Evolutionary conservation across 2,888 invertebrate species (phyloP).

Genomic region (Smittia aterrima): DNA sequence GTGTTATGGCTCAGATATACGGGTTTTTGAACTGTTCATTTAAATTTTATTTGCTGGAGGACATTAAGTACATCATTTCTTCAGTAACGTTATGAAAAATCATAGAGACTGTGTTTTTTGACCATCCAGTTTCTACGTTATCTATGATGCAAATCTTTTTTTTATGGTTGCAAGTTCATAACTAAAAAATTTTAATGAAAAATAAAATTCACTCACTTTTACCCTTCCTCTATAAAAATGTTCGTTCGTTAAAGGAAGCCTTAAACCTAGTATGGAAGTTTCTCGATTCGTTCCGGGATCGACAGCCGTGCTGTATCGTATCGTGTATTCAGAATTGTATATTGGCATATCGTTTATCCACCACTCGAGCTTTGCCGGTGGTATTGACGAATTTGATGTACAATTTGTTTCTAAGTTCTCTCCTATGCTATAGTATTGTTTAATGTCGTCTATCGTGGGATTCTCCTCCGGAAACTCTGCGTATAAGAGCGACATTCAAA

Average conservation of each 20-base stretch:
- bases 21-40: background rate
- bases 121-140: no score
- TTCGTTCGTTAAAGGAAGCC: slow-evolving; percentile 24
- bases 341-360: slow-evolving; percentile 56
- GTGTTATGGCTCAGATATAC: background rate
- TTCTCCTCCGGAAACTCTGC: slow-evolving; percentile 57
- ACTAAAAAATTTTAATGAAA: no score
- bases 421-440: slow-evolving; percentile 56
- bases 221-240: slow-evolving; percentile 35
- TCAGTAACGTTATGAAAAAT: no score
- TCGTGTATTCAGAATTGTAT: slow-evolving; percentile 9
- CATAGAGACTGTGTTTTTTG: background rate
- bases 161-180: no score
- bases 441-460: slow-evolving; percentile 57
- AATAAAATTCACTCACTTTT: slow-evolving; percentile 15
- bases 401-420: slow-evolving; percentile 59
- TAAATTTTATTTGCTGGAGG: background rate
- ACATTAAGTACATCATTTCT: no score
- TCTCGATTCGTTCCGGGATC: slow-evolving; percentile 30
- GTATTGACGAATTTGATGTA: slow-evolving; percentile 58
- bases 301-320: slow-evolving; percentile 25
- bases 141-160: no score
- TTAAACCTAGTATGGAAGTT: slow-evolving; percentile 39
- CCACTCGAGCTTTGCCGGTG: slow-evolving; percentile 61
- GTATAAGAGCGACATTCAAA: background rate